Percentiles rank a stretch among this genome's conserved stretches.
Conservation (phyloP, 2,797 vertebrate genomes). For the Odontamblyopus lacepedii region DNA sequence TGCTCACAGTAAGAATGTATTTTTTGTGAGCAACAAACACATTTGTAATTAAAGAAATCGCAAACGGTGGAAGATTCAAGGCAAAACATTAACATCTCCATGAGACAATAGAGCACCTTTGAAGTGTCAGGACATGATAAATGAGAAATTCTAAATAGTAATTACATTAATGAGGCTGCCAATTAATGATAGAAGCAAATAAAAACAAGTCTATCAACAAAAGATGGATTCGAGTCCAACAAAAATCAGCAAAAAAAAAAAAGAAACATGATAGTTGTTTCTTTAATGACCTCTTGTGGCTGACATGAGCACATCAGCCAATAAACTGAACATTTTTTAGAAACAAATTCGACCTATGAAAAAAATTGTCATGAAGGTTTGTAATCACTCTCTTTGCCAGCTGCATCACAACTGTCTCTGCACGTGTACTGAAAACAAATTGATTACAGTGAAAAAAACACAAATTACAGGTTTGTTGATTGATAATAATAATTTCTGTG, state of each 20-base stretch:
- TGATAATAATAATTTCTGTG: slow-evolving; percentile 27
- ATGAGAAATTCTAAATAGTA: neutral
- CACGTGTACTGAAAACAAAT: slow-evolving; percentile 13
- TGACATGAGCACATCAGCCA: neutral
- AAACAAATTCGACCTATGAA: neutral
- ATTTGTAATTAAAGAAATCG: too few species aligned
- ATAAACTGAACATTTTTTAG: neutral
- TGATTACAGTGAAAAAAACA: slow-evolving; percentile 14
- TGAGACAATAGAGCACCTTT: neutral
- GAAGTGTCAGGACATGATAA: neutral
- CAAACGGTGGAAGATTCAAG: too few species aligned
- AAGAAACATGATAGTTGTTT: neutral
- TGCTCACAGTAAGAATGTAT: neutral
- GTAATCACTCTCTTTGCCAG: slow-evolving; percentile 1
- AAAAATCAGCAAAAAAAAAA: neutral
- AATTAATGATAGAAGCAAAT: neutral
- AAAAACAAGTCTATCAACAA: neutral
- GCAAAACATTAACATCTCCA: too few species aligned
- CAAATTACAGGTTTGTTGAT: slow-evolving; percentile 31
- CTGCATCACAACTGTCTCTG: slow-evolving; percentile 4
- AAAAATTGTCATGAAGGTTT: neutral
- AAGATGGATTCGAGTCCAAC: too few species aligned
- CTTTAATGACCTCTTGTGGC: neutral
- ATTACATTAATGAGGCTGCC: neutral
- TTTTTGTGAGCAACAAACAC: too few species aligned